These are phyloP conservation scores for Hippocampus kuda DNA, from an alignment of 2,797 vertebrate genomes.

Conservation along the genomic window DNA sequence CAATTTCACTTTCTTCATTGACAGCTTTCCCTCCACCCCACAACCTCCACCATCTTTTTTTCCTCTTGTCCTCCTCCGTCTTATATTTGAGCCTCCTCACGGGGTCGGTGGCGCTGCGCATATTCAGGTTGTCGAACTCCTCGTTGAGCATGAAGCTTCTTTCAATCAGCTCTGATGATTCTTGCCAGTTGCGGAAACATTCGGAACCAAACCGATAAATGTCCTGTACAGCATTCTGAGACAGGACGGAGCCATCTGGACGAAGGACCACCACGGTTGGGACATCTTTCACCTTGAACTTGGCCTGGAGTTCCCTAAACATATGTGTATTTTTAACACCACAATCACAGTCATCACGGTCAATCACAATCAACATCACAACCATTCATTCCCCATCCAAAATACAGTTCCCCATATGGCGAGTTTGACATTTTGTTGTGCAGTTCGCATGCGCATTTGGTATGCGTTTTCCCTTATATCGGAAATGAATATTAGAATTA, in stretches of 20 bases:
- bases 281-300: constrained; percentile 68
- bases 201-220: constrained; percentile 64
- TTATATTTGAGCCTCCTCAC: constrained; percentile 75
- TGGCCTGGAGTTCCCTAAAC: constrained; percentile 72
- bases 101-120: constrained; percentile 73
- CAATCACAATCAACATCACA: no score
- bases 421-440: no score
- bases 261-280: constrained; percentile 80
- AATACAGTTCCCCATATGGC: no score
- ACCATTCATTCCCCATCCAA: background rate
- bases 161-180: constrained; percentile 77
- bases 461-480: no score
- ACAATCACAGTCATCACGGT: background rate
- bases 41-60: constrained; percentile 49
- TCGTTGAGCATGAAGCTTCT: constrained; percentile 78
- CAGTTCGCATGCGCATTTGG: no score
- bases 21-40: constrained; percentile 28
- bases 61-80: constrained; percentile 68
- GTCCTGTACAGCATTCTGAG: constrained; percentile 69
- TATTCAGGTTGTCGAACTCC: constrained; percentile 66
- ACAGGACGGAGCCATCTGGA: constrained; percentile 74
- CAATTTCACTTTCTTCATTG: constrained; percentile 24
- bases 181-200: constrained; percentile 82
- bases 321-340: background rate
- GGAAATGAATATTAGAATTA: no score